Evolutionary conservation across 1,140 invertebrate genomes (phyloP).

Genomic region (Parasteatoda tepidariorum): DNA sequence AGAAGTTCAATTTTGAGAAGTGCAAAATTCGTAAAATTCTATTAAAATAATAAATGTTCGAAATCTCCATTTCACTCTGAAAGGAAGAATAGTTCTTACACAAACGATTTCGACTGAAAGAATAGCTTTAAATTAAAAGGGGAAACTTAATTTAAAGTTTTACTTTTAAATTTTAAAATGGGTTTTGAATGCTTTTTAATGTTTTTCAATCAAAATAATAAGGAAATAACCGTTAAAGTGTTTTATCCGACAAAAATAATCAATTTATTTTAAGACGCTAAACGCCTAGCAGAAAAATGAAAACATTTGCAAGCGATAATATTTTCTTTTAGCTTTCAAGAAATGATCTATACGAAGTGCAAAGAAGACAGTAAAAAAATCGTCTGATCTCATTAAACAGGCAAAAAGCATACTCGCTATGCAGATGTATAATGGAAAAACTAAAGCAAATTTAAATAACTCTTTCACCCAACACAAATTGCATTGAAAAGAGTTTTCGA

Average conservation of each 20-base stretch:
- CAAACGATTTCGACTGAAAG: too few relatives aligned
- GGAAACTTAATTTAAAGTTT: too few relatives aligned
- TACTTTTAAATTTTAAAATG: neutral
- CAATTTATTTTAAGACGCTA: neutral
- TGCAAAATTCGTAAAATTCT: too few relatives aligned
- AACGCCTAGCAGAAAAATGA: neutral
- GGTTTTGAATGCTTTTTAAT: neutral
- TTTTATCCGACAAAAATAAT: neutral
- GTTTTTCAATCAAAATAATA: neutral
- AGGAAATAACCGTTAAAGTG: neutral
- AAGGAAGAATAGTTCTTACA: too few relatives aligned
- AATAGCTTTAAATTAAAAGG: too few relatives aligned
- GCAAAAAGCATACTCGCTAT: neutral
- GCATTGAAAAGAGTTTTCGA: constrained; percentile 19
- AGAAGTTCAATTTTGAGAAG: too few relatives aligned
- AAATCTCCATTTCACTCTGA: too few relatives aligned
- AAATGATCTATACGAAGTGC: neutral
- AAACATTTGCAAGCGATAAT: neutral
- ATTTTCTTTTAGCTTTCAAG: neutral
- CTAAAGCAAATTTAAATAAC: constrained; percentile 9
- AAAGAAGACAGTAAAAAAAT: neutral
- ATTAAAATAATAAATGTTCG: too few relatives aligned
- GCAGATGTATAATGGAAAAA: neutral
- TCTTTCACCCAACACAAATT: constrained; percentile 7
- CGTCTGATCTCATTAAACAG: neutral